These are phyloP conservation scores for Cyclargus thomasi DNA, from an alignment of 1,140 invertebrate genomes.

Conservation along the genomic window DNA sequence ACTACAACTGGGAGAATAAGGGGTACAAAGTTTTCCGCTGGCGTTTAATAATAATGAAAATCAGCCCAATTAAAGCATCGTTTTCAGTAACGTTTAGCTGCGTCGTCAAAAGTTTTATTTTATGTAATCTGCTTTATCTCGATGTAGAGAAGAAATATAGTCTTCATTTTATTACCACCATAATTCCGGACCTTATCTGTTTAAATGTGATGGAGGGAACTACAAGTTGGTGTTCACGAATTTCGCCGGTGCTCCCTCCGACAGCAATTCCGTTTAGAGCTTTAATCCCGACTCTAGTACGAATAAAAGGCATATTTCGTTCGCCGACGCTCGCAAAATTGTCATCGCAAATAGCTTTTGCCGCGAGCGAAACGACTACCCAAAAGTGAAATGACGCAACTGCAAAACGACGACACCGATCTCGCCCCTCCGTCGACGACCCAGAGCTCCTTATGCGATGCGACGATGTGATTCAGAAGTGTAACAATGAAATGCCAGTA, in stretches of 20 bases:
- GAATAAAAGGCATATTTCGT: slow-evolving; percentile 74
- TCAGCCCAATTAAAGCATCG: not conserved
- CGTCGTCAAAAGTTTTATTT: not conserved
- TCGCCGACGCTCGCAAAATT: slow-evolving; percentile 67
- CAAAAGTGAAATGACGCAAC: slow-evolving; percentile 42
- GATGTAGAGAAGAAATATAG: slow-evolving; percentile 6
- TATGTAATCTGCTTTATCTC: slow-evolving; percentile 13
- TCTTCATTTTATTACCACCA: slow-evolving; percentile 5
- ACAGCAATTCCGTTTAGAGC: slow-evolving; percentile 69
- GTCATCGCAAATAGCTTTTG: slow-evolving; percentile 74
- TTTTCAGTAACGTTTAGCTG: not conserved
- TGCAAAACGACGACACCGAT: slow-evolving; percentile 22
- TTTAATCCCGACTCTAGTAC: slow-evolving; percentile 66
- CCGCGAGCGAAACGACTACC: slow-evolving; percentile 40
- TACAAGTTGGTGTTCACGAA: slow-evolving; percentile 55
- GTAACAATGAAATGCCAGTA: slow-evolving; percentile 73
- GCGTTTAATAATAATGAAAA: no score
- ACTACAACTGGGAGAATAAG: no score
- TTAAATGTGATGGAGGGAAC: slow-evolving; percentile 12
- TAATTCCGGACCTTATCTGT: slow-evolving; percentile 12
- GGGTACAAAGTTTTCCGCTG: no score
- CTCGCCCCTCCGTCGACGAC: slow-evolving; percentile 21
- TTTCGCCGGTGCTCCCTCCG: slow-evolving; percentile 57
- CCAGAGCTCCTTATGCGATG: slow-evolving; percentile 31
- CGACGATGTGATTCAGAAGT: slow-evolving; percentile 38